Conservation (phyloP, 2,888 invertebrate genomes). For the Halocaridina rubra region DNA sequence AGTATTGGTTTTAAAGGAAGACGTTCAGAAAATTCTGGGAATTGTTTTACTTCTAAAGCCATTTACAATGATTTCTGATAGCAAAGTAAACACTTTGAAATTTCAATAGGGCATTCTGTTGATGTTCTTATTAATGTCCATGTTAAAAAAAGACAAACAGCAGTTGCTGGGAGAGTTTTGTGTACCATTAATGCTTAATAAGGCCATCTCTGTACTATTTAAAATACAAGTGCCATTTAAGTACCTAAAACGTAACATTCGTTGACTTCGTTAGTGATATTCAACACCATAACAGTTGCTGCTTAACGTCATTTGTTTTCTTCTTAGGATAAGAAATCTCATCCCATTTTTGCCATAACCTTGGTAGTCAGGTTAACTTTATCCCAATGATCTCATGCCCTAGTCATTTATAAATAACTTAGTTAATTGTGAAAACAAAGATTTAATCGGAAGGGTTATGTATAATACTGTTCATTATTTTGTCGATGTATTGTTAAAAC, state of each 20-base stretch:
- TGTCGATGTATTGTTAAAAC: conserved; percentile 35
- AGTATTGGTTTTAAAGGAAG: too few species aligned
- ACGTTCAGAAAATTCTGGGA: too few species aligned
- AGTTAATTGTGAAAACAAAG: conserved; percentile 18
- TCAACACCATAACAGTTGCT: neutral
- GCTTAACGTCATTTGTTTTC: conserved; percentile 30
- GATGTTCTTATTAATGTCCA: conserved; percentile 27
- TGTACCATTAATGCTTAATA: neutral
- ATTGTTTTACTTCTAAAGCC: too few species aligned
- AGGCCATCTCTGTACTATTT: too few species aligned
- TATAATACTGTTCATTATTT: conserved; percentile 6
- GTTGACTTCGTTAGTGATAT: conserved; percentile 1
- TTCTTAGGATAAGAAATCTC: conserved; percentile 41
- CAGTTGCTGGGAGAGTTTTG: conserved; percentile 2
- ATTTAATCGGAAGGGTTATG: neutral
- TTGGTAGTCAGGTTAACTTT: conserved; percentile 39
- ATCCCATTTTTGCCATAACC: conserved; percentile 25
- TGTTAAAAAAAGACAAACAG: conserved; percentile 9
- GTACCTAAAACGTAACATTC: too few species aligned
- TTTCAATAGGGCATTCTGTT: conserved; percentile 44
- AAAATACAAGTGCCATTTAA: too few species aligned
- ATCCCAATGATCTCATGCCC: conserved; percentile 55
- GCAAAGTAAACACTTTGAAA: neutral
- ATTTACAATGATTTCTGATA: neutral
- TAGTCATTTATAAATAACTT: conserved; percentile 42